These are phyloP conservation scores for Ormyrus thymus DNA, from an alignment of 2,888 invertebrate genomes.

Conservation along the genomic window DNA sequence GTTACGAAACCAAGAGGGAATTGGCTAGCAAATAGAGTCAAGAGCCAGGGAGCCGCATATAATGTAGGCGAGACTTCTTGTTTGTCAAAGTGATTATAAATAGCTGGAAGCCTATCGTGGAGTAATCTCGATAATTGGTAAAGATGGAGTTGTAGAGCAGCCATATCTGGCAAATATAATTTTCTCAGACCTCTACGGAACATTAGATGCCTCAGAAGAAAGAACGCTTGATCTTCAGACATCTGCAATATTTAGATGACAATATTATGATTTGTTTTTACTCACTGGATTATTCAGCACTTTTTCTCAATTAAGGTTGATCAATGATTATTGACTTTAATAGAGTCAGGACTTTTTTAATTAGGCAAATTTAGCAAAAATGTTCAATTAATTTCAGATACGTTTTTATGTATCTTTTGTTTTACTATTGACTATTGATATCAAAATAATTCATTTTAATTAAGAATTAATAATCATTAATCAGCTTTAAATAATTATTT, in stretches of 20 bases:
- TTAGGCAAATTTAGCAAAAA: background rate
- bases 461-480: background rate
- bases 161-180: slow-evolving; percentile 96
- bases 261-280: background rate
- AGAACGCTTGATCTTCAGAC: slow-evolving; percentile 93
- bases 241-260: slow-evolving; percentile 79
- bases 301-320: slow-evolving; percentile 14
- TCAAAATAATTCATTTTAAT: background rate
- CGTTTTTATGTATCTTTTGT: too few relatives aligned
- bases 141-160: slow-evolving; percentile 90
- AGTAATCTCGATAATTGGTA: slow-evolving; percentile 95
- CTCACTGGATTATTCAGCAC: slow-evolving; percentile 57
- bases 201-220: slow-evolving; percentile 92
- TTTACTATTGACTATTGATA: background rate
- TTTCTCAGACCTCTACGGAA: slow-evolving; percentile 90
- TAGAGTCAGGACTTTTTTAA: slow-evolving; percentile 10
- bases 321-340: background rate
- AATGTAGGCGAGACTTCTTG: slow-evolving; percentile 95
- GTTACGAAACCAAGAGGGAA: slow-evolving; percentile 97
- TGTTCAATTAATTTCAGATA: background rate
- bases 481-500: background rate
- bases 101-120: slow-evolving; percentile 89
- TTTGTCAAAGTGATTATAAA: slow-evolving; percentile 90
- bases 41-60: slow-evolving; percentile 97
- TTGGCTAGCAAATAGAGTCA: slow-evolving; percentile 96